A percentile compares a stretch with the other conserved stretches of the same genome.
phyloP scores from a whole-genome alignment of 1,140 invertebrate genomes.

The Bombyx mori region DNA sequence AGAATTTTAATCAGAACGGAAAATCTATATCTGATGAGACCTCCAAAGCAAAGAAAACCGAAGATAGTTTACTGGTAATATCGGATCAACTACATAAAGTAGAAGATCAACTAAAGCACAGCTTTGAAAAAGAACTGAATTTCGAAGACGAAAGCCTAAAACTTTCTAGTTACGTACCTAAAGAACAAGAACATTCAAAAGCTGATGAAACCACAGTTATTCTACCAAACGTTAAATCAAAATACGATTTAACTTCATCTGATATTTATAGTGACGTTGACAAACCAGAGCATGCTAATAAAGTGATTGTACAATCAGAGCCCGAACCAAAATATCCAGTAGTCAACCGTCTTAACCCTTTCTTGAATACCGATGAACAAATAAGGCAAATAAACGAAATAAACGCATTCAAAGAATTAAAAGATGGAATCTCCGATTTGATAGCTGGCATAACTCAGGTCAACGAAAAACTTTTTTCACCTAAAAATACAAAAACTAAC shows the following conservation, averaged over 20 bases:
- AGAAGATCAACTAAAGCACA: constrained; percentile 63
- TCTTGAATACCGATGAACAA: constrained; percentile 48
- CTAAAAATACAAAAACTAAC: constrained; percentile 32
- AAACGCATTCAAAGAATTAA: constrained; percentile 66
- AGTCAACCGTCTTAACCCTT: constrained; percentile 50
- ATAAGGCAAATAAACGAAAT: constrained; percentile 64
- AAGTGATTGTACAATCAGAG: constrained; percentile 15
- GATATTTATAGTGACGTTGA: constrained; percentile 33
- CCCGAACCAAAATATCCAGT: constrained; percentile 11
- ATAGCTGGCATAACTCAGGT: constrained; percentile 67
- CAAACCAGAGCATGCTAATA: constrained; percentile 21
- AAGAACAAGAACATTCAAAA: constrained; percentile 29
- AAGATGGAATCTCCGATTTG: constrained; percentile 66
- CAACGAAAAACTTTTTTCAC: constrained; percentile 60
- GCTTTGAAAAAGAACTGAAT: constrained; percentile 55
- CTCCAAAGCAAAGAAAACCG: constrained; percentile 55
- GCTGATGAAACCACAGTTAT: constrained; percentile 28
- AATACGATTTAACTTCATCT: constrained; percentile 33
- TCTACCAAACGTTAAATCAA: constrained; percentile 25
- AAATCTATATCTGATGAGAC: constrained; percentile 14
- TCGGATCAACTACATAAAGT: constrained; percentile 65
- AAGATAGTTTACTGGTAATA: constrained; percentile 65
- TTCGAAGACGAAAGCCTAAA: constrained; percentile 47
- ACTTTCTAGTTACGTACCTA: constrained; percentile 33
- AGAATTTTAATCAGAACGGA: constrained; percentile 17